Conservation (phyloP, 2,888 invertebrate genomes). For the Lasioglossum marginatum region DNA sequence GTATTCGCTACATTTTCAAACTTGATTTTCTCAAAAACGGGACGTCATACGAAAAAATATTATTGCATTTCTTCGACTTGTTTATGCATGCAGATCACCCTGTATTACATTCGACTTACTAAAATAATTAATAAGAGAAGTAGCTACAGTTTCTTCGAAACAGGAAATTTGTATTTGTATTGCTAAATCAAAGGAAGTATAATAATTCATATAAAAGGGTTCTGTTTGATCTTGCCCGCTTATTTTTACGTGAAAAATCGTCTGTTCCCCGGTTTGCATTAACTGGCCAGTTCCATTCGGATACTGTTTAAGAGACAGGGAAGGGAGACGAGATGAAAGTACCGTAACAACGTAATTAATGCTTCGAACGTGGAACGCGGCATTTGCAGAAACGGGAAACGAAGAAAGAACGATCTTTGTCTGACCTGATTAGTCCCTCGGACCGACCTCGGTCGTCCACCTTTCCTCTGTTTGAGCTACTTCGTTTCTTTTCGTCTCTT, state of each 20-base stretch:
- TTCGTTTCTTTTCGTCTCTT: slow-evolving; percentile 34
- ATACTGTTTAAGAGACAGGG: neutral
- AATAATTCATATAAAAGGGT: neutral
- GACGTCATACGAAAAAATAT: too few species aligned
- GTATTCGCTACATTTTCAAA: neutral
- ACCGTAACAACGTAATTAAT: slow-evolving; percentile 65
- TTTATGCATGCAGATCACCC: too few species aligned
- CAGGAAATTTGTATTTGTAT: too few species aligned
- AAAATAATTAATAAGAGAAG: neutral
- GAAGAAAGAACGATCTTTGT: slow-evolving; percentile 51
- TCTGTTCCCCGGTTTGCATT: neutral
- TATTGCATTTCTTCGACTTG: neutral
- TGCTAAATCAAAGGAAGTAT: neutral
- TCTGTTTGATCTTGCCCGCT: neutral
- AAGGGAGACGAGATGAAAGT: slow-evolving; percentile 17
- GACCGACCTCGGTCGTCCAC: slow-evolving; percentile 29
- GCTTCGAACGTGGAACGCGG: slow-evolving; percentile 50
- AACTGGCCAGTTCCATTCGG: neutral
- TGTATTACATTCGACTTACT: too few species aligned
- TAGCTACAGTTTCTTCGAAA: neutral
- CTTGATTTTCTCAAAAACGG: neutral
- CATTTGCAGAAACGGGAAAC: slow-evolving; percentile 54
- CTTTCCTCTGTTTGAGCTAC: slow-evolving; percentile 43
- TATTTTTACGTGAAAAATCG: neutral
- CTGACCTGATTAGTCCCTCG: slow-evolving; percentile 64